Percentiles rank a stretch among this genome's conserved stretches.
phyloP scores from a whole-genome alignment of 2,113 vertebrate genomes.

The Mesoclemmys tuberculata region DNA sequence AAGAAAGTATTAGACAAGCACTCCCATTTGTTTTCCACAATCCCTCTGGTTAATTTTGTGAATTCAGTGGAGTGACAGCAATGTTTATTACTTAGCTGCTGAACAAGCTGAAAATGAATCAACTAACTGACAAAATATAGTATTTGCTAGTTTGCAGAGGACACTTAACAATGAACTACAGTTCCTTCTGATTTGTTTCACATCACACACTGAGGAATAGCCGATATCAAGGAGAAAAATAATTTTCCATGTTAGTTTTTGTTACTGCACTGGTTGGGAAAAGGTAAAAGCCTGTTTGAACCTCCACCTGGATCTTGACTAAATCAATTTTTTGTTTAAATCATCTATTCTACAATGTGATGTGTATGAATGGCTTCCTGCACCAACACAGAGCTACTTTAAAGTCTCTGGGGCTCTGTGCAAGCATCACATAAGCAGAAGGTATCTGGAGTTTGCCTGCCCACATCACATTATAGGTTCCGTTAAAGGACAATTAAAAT shows the following conservation, averaged over 20 bases:
- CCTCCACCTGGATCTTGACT: fast-evolving
- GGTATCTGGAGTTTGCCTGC: background rate
- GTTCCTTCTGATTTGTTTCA: background rate
- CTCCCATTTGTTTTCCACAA: background rate
- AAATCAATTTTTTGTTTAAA: background rate
- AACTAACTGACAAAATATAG: background rate
- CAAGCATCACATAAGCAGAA: background rate
- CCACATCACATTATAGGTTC: background rate
- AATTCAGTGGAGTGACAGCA: background rate
- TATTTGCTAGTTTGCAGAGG: background rate
- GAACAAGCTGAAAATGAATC: background rate
- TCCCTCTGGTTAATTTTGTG: background rate
- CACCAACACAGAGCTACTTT: background rate
- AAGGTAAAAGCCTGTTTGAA: background rate
- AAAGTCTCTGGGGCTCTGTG: background rate
- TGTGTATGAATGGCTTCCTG: background rate
- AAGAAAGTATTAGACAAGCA: background rate
- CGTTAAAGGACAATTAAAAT: background rate
- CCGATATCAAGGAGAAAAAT: background rate
- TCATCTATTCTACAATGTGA: background rate
- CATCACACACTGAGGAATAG: background rate
- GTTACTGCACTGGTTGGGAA: background rate
- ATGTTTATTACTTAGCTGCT: background rate
- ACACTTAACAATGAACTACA: background rate
- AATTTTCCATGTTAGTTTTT: background rate